Conservation (phyloP, 1,140 invertebrate genomes). For the Plectrocnemia conspersa region DNA sequence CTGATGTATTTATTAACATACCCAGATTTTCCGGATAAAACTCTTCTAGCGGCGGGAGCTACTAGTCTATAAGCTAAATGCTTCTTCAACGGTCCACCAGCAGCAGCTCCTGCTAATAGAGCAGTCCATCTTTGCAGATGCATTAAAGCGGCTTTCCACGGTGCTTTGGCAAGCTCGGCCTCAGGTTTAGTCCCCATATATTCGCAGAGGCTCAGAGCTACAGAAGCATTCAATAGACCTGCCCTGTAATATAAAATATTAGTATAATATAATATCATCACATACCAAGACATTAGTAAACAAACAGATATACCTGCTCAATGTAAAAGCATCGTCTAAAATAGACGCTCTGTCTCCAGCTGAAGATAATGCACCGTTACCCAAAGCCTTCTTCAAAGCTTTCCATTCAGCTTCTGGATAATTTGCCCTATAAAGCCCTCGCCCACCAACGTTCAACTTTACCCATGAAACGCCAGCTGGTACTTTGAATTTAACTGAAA, state of each 20-base stretch:
- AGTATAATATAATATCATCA: not conserved
- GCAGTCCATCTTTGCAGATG: conserved; percentile 27
- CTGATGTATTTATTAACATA: not conserved
- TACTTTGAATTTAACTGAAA: conserved; percentile 41
- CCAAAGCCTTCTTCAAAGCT: conserved; percentile 57
- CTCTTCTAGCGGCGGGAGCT: conserved; percentile 5
- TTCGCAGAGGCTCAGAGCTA: conserved; percentile 63
- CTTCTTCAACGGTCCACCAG: conserved; percentile 20
- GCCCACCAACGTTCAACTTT: conserved; percentile 69
- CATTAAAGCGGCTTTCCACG: conserved; percentile 25
- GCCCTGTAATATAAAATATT: conserved; percentile 52
- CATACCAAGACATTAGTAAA: not conserved
- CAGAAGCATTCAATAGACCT: conserved; percentile 62
- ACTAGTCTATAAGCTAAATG: conserved; percentile 16
- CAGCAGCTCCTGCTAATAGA: conserved; percentile 30
- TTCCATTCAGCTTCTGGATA: conserved; percentile 67
- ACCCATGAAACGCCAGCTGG: conserved; percentile 57
- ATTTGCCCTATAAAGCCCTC: conserved; percentile 71
- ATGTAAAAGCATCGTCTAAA: conserved; percentile 72
- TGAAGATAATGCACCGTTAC: conserved; percentile 46
- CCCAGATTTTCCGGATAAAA: conserved; percentile 6
- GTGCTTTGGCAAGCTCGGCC: conserved; percentile 20
- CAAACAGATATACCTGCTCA: conserved; percentile 57
- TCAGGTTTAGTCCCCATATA: conserved; percentile 54
- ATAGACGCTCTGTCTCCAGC: conserved; percentile 70